Conservation (phyloP, 2,888 invertebrate genomes). For the Cataglyphis albicans region DNA sequence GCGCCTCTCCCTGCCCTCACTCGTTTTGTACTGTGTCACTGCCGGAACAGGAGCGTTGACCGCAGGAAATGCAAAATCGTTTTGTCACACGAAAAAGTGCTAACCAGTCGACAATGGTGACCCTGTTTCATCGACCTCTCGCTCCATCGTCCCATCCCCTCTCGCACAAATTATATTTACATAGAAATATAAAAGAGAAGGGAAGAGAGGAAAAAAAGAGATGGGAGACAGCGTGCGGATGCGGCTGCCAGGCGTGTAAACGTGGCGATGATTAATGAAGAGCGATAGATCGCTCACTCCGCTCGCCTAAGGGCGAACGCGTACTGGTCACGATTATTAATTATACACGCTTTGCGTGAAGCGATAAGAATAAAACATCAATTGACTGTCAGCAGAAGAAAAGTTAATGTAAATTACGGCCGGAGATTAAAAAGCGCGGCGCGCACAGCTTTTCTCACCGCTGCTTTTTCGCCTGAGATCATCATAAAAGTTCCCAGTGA, state of each 20-base stretch:
- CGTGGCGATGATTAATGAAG: slow-evolving; percentile 68
- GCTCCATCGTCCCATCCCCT: not conserved
- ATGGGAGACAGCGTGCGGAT: slow-evolving; percentile 54
- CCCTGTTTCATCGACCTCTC: slow-evolving; percentile 44
- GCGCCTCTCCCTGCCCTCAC: not conserved
- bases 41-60: slow-evolving; percentile 63
- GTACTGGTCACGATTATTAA: slow-evolving; percentile 65
- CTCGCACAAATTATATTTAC: slow-evolving; percentile 24
- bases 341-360: slow-evolving; percentile 59
- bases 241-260: slow-evolving; percentile 60
- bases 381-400: slow-evolving; percentile 23
- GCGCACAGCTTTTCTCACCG: not conserved
- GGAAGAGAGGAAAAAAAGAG: slow-evolving; percentile 35
- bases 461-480: not conserved
- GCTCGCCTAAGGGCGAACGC: slow-evolving; percentile 49
- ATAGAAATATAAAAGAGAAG: slow-evolving; percentile 31
- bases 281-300: slow-evolving; percentile 29
- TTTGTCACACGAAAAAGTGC: slow-evolving; percentile 58
- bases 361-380: slow-evolving; percentile 41
- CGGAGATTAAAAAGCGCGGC: slow-evolving; percentile 28
- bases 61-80: slow-evolving; percentile 66
- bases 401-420: slow-evolving; percentile 47
- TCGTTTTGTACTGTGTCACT: slow-evolving; percentile 19
- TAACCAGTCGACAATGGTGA: slow-evolving; percentile 60
- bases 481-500: slow-evolving; percentile 39